Evolutionary conservation across 2,888 invertebrate genomes (phyloP).

Genomic region (Epirrhoe alternata): DNA sequence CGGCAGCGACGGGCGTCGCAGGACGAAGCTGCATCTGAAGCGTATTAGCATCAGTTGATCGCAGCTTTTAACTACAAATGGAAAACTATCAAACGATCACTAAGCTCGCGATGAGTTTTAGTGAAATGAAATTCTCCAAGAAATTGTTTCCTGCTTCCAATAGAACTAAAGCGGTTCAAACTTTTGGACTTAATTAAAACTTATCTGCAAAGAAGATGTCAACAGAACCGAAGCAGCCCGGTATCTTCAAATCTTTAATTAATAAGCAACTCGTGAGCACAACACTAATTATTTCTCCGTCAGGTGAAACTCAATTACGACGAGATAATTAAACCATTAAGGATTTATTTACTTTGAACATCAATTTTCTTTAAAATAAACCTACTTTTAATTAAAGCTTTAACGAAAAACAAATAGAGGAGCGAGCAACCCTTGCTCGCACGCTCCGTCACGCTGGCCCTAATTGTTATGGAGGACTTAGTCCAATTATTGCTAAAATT

Average conservation of each 20-base stretch:
- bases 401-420: slow-evolving; percentile 82
- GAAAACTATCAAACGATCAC: slow-evolving; percentile 26
- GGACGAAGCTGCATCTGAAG: not conserved
- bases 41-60: not conserved
- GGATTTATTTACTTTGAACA: slow-evolving; percentile 83
- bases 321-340: slow-evolving; percentile 83
- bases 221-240: slow-evolving; percentile 45
- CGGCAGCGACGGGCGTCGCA: not conserved
- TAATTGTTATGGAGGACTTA: slow-evolving; percentile 52
- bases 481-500: slow-evolving; percentile 31
- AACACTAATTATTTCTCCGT: slow-evolving; percentile 70
- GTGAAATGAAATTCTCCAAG: slow-evolving; percentile 28
- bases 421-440: slow-evolving; percentile 71
- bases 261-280: slow-evolving; percentile 57
- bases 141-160: slow-evolving; percentile 30
- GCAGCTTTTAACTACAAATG: slow-evolving; percentile 19
- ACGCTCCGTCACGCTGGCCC: slow-evolving; percentile 56
- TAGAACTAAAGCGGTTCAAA: slow-evolving; percentile 33
- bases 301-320: slow-evolving; percentile 82
- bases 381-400: slow-evolving; percentile 83
- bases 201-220: slow-evolving; percentile 41
- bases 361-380: slow-evolving; percentile 83
- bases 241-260: slow-evolving; percentile 59
- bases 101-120: slow-evolving; percentile 25
- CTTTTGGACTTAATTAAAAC: slow-evolving; percentile 43